These are phyloP conservation scores for Drosophila prostipennis DNA, from an alignment of 2,888 invertebrate species.

Conservation along the genomic window DNA sequence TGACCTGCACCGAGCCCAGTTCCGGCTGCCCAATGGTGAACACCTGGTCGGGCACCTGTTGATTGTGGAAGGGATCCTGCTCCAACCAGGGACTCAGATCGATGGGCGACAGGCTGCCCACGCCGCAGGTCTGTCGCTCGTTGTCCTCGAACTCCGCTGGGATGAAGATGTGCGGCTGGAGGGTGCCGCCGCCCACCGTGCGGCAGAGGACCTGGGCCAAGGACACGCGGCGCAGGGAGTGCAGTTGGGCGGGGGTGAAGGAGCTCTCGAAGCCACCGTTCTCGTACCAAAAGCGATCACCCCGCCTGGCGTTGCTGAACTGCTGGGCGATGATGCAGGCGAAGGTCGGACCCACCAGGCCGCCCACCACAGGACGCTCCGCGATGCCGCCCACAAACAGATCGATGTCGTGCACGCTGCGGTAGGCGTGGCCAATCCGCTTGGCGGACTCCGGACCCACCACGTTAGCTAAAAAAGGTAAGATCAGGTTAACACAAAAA, in stretches of 20 bases:
- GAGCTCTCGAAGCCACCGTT: constrained; percentile 90
- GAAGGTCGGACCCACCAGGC: constrained; percentile 93
- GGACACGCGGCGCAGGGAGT: constrained; percentile 89
- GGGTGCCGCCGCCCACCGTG: constrained; percentile 83
- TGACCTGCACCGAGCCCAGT: constrained; percentile 21
- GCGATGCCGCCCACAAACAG: constrained; percentile 92
- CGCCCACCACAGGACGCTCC: constrained; percentile 90
- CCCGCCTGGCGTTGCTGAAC: constrained; percentile 90
- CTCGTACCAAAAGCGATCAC: constrained; percentile 94
- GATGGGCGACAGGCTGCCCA: constrained; percentile 75
- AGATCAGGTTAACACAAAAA: neutral
- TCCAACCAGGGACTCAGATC: constrained; percentile 83
- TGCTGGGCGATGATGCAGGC: constrained; percentile 95
- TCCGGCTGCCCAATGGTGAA: constrained; percentile 57
- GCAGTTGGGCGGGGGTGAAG: constrained; percentile 90
- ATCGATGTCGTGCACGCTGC: constrained; percentile 92
- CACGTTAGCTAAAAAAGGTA: constrained; percentile 84
- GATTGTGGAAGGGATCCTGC: constrained; percentile 79
- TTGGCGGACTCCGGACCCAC: constrained; percentile 88
- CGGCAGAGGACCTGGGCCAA: constrained; percentile 88
- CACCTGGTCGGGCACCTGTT: constrained; percentile 56
- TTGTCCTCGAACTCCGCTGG: constrained; percentile 82
- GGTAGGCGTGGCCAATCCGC: constrained; percentile 87
- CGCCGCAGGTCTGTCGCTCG: constrained; percentile 81
- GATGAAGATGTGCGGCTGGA: constrained; percentile 84